Evolutionary conservation across 2,888 invertebrate species (phyloP), one percentile per base, ranked within the genome.

Genomic region (Bellardia pandia): DNA sequence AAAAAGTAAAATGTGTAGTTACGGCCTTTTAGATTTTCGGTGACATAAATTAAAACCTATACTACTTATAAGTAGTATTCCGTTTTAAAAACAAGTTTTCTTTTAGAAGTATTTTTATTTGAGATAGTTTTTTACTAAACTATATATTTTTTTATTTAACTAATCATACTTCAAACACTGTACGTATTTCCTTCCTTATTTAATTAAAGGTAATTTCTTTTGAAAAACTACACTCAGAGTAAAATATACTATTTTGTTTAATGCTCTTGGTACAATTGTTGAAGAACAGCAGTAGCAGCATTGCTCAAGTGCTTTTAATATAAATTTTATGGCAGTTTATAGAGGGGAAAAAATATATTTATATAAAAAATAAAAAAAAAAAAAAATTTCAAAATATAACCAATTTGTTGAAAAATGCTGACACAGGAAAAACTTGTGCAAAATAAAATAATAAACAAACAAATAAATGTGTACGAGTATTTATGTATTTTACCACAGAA

Each of bases 331-430:
- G 9, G 9, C 23, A 56, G 3, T 23, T 16, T 6, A 60, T 1
- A 60, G 33, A 14, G 14, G 13, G 33, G 33, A 13, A 37, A 37
- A 37, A 37, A 37, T 4, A 33, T 33, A 33, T 33, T 33, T 33
- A 33, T 33, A 37, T 23, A 23, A 23, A 23, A 23, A 23, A n/a
- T n/a, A n/a, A 23, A 23, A 1, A 13, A 58, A 5, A 58, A 60
- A 37, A 58, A 30, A 2, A 40, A 40, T 64, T 64, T 40, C 3
- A 16, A 64, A 40, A 40, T 40, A 40, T 40, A 40, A 64, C 64
- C 37, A 64, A 42, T 64, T 64, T 40, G 62, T 64, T 62, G 60
- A 23, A 37, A 60, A 60, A 37, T 14, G 14, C 60, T 58, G 58
- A 37, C 33, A 60, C 37, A 60, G 60, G 16, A 60, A 60, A 14